These are phyloP conservation scores for Mythimna impura DNA, from an alignment of 2,888 invertebrate species.

Conservation along the genomic window DNA sequence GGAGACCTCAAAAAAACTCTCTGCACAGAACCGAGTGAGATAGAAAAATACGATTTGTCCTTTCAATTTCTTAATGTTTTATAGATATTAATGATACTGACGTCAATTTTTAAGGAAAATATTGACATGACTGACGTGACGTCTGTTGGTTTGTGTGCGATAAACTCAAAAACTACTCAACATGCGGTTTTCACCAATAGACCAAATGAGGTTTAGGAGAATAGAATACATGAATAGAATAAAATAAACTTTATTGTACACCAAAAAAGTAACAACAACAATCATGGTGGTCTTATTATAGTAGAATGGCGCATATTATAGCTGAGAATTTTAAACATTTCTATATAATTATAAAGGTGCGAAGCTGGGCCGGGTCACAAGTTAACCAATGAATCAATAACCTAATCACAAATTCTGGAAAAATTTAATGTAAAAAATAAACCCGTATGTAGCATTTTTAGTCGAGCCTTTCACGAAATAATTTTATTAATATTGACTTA, in stretches of 20 bases:
- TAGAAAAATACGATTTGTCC: conserved; percentile 23
- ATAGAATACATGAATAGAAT: too few relatives aligned
- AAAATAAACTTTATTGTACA: too few relatives aligned
- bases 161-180: too few relatives aligned
- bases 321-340: too few relatives aligned
- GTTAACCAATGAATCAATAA: conserved; percentile 3
- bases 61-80: conserved; percentile 13
- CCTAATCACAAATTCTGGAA: neutral
- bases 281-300: too few relatives aligned
- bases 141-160: too few relatives aligned
- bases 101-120: neutral
- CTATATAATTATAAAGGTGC: too few relatives aligned
- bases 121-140: neutral
- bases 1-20: conserved; percentile 35
- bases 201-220: too few relatives aligned
- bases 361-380: too few relatives aligned
- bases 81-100: neutral
- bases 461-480: neutral
- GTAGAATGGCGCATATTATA: too few relatives aligned
- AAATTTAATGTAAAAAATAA: neutral
- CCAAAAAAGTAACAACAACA: too few relatives aligned
- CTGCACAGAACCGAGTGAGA: conserved; percentile 19
- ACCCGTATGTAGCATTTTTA: neutral
- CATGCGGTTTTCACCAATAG: too few relatives aligned
- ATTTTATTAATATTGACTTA: neutral